phyloP scores from a whole-genome alignment of 2,888 invertebrate genomes.

The Drosophila mulleri region DNA sequence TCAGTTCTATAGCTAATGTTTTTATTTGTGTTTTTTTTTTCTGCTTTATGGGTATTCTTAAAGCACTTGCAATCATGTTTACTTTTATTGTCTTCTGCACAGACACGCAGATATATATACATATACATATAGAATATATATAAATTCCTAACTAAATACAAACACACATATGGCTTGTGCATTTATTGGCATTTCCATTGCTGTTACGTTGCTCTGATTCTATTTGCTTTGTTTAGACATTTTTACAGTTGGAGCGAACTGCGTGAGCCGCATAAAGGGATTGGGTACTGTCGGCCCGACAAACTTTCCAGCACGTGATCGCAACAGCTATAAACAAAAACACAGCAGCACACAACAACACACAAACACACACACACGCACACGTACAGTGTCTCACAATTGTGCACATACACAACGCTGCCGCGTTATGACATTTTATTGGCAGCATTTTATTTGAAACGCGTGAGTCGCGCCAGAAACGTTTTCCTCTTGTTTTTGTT shows the following conservation, averaged over 20 bases:
- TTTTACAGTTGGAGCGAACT: slow-evolving; percentile 59
- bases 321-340: slow-evolving; percentile 52
- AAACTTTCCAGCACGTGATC: slow-evolving; percentile 76
- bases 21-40: not conserved
- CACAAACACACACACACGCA: slow-evolving; percentile 14
- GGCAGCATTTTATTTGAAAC: slow-evolving; percentile 74
- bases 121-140: not conserved
- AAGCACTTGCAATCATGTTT: not conserved
- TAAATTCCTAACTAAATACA: not conserved
- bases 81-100: slow-evolving; percentile 19
- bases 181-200: slow-evolving; percentile 40
- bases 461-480: slow-evolving; percentile 64
- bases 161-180: slow-evolving; percentile 33
- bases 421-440: slow-evolving; percentile 71
- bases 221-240: slow-evolving; percentile 60
- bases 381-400: slow-evolving; percentile 24
- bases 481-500: slow-evolving; percentile 38
- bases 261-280: slow-evolving; percentile 47
- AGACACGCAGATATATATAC: slow-evolving; percentile 6
- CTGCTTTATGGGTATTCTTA: not conserved
- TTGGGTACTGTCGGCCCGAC: slow-evolving; percentile 43
- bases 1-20: not conserved
- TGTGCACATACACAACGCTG: slow-evolving; percentile 61
- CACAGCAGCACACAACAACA: slow-evolving; percentile 16
- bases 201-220: slow-evolving; percentile 46